phyloP scores from a whole-genome alignment of 2,888 invertebrate species.

The Hirudinaria manillensis region DNA sequence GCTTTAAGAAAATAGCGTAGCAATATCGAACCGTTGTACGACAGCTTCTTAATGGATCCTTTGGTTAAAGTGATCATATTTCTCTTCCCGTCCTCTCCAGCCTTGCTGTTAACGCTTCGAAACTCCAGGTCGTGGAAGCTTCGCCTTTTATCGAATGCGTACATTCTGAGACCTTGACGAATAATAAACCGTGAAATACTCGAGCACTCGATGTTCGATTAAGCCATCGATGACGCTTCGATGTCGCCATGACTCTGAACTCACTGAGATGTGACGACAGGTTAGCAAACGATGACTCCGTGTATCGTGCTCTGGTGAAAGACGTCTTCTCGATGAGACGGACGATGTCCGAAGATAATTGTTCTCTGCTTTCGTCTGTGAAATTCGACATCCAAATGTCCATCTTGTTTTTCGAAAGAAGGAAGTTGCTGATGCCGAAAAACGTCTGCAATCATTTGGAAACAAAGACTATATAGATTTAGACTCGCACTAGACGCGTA shows the following conservation, averaged over 20 bases:
- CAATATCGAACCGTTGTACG: too few species aligned
- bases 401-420: not conserved
- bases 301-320: slow-evolving; percentile 1
- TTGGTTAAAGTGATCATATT: too few species aligned
- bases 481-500: too few species aligned
- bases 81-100: too few species aligned
- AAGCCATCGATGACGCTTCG: too few species aligned
- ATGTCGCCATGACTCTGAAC: not conserved
- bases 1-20: too few species aligned
- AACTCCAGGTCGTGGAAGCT: too few species aligned
- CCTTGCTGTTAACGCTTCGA: too few species aligned
- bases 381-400: not conserved
- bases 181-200: not conserved
- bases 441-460: not conserved
- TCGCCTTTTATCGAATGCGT: too few species aligned
- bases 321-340: slow-evolving; percentile 7
- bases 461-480: not conserved
- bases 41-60: too few species aligned
- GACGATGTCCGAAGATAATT: slow-evolving; percentile 4
- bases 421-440: not conserved
- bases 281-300: not conserved
- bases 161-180: slow-evolving; percentile 4
- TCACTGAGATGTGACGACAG: not conserved
- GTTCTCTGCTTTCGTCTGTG: not conserved
- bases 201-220: too few species aligned